These are phyloP conservation scores for Drosophila hawaiiensis DNA, from an alignment of 2,888 invertebrate species.

Conservation along the genomic window DNA sequence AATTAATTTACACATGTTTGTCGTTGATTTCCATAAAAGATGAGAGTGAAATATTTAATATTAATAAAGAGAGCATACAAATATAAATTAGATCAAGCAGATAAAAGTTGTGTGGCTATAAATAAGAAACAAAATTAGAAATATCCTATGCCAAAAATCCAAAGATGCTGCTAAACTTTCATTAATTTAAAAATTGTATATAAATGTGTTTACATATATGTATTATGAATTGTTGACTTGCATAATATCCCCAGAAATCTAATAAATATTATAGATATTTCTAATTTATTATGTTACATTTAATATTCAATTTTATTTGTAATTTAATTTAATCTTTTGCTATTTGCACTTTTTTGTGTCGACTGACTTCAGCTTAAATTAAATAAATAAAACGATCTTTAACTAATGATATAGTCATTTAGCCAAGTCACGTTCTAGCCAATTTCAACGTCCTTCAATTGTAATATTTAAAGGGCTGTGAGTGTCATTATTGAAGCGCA, in stretches of 20 bases:
- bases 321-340: not conserved
- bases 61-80: too few relatives aligned
- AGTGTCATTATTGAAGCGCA: slow-evolving; percentile 36
- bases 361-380: not conserved
- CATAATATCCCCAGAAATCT: not conserved
- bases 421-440: not conserved
- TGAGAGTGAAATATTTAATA: not conserved
- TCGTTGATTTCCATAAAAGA: not conserved
- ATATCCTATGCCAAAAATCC: not conserved
- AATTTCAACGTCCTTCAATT: slow-evolving; percentile 4
- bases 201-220: not conserved
- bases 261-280: not conserved
- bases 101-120: too few relatives aligned
- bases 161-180: not conserved
- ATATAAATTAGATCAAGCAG: too few relatives aligned
- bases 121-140: not conserved
- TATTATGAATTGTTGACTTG: not conserved
- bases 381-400: not conserved
- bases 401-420: not conserved
- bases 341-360: not conserved
- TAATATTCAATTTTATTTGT: not conserved
- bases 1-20: not conserved
- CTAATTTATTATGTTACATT: not conserved
- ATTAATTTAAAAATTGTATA: not conserved
- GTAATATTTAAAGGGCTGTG: not conserved